Evolutionary conservation across 2,888 invertebrate species (phyloP), one percentile per base, ranked within the genome.

Genomic region (Sesia apiformis): DNA sequence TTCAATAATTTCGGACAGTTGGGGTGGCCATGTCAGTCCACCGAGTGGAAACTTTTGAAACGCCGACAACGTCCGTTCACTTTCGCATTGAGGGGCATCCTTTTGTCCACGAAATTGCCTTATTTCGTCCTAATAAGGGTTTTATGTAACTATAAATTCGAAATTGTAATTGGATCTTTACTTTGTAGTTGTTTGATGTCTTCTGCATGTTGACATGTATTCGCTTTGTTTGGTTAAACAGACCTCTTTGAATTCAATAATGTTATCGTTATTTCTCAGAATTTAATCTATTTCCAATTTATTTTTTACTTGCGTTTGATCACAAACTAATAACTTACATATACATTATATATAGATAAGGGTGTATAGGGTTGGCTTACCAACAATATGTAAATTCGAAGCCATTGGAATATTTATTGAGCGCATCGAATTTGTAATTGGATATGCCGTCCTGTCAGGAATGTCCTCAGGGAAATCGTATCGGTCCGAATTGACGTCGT

Each of bases 71-170:
- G 68, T 60, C 72, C 66, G 63, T 40, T 46, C 8, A 63, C 65
- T 58, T 60, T 58, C 55, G 57, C 64, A 67, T 70, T 66, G 68
- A 70, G 78, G 77, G 84, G 76, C 74, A 70, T 73, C 77, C 84
- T 83, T 84, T 88, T 89, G 86, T 88, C 84, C 82, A 66, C 76
- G 60, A 85, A 88, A 89, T 89, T 84, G 84, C 84, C 82, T 84
- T 78, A 84, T 85, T 82, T 78, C 76, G 76, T 78, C 77, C 71
- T 85, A 86, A 84, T 85, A 86, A 81, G 81, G 82, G 82, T 74
- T 76, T 77, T 76, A 78, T 72, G 68, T 65, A 86, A 84, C 85
- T 86, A 85, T 81, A 79, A 79, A 81, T 81, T 74, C 67, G 61
- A 72, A 71, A 78, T 76, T 76, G 79, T 84, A 85, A 85, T 84